These are phyloP conservation scores for Drosophila pegasa DNA, from an alignment of 2,888 invertebrate genomes.

Conservation along the genomic window DNA sequence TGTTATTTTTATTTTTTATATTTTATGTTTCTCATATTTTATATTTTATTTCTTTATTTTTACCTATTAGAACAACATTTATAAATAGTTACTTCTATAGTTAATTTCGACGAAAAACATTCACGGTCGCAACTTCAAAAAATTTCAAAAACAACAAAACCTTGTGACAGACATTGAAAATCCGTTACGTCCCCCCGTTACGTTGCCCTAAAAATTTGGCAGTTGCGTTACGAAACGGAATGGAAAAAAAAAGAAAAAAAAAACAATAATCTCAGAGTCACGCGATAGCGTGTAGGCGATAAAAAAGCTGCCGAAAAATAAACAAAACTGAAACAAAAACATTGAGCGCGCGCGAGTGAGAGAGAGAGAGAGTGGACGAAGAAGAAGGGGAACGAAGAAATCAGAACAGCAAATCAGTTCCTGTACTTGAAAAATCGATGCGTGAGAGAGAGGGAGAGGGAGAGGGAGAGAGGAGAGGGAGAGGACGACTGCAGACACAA, in stretches of 20 bases:
- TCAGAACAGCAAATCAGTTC: constrained; percentile 23
- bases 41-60: too few relatives aligned
- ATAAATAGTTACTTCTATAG: too few relatives aligned
- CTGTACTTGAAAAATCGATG: constrained; percentile 64
- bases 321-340: constrained; percentile 8
- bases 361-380: neutral
- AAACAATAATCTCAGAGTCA: constrained; percentile 43
- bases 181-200: neutral
- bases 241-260: neutral
- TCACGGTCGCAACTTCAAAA: constrained; percentile 27
- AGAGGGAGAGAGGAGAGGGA: constrained; percentile 19
- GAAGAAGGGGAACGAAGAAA: constrained; percentile 20
- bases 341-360: neutral
- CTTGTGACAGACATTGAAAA: constrained; percentile 39
- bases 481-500: neutral
- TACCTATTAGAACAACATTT: too few relatives aligned
- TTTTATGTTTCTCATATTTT: too few relatives aligned
- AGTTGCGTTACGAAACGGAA: constrained; percentile 20
- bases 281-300: constrained; percentile 42
- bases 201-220: constrained; percentile 2
- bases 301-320: constrained; percentile 5
- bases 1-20: too few relatives aligned
- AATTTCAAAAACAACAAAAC: constrained; percentile 29
- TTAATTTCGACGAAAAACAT: too few relatives aligned
- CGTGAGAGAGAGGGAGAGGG: constrained; percentile 11